Evolutionary conservation across 2,113 vertebrate species (phyloP).

Genomic region (Dromaius novaehollandiae): DNA sequence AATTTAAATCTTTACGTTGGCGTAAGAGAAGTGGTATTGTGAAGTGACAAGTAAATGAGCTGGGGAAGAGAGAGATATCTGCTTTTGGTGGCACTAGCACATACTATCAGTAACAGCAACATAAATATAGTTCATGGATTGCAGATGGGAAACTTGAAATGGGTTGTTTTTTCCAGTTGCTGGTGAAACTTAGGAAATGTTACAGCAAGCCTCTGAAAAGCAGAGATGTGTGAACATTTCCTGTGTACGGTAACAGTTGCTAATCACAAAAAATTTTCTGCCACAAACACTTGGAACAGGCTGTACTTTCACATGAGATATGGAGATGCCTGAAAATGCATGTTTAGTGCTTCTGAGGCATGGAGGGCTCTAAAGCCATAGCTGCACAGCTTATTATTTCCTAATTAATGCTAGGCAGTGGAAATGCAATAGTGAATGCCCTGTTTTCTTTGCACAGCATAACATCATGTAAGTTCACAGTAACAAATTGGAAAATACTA

Average conservation of each 20-base stretch:
- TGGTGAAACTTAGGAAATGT: neutral
- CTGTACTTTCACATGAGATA: neutral
- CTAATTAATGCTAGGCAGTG: neutral
- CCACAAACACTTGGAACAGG: neutral
- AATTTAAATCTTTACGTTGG: neutral
- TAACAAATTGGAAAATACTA: neutral
- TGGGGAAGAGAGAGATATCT: neutral
- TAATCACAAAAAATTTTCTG: neutral
- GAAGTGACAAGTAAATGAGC: neutral
- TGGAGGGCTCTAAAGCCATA: neutral
- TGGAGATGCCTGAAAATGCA: neutral
- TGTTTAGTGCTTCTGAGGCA: neutral
- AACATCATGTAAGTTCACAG: neutral
- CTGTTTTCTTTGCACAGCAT: neutral
- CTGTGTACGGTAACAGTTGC: neutral
- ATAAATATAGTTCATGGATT: neutral
- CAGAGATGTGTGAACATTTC: accelerated
- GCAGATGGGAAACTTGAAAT: neutral
- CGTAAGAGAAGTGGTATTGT: neutral
- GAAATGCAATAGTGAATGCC: neutral
- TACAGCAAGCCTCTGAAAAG: neutral
- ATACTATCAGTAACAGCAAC: accelerated
- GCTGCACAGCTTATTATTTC: neutral
- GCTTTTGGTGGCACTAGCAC: neutral
- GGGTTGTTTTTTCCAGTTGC: neutral